These are phyloP conservation scores for Nibea albiflora DNA, from an alignment of 2,113 vertebrate species.

Conservation along the genomic window DNA sequence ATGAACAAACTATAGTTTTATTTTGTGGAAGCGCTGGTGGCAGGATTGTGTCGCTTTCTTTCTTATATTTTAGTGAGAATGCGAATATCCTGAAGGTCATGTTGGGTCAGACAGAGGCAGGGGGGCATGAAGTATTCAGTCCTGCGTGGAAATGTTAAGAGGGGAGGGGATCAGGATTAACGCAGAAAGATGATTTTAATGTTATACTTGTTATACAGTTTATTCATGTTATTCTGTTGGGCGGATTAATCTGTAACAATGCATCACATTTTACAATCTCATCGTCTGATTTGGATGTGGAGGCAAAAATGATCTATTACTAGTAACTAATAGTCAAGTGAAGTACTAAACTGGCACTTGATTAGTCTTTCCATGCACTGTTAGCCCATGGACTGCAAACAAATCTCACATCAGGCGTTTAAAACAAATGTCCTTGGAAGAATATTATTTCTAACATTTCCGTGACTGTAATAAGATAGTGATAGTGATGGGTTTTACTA, in stretches of 20 bases:
- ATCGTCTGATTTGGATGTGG: not conserved
- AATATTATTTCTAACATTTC: not conserved
- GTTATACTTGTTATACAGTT: too few relatives aligned
- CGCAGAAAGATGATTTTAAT: not conserved
- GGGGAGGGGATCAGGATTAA: not conserved
- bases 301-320: not conserved
- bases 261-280: not conserved
- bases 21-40: not conserved
- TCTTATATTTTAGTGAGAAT: not conserved
- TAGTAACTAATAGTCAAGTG: not conserved
- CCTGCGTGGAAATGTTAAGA: not conserved
- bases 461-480: not conserved
- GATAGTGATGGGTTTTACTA: too few relatives aligned
- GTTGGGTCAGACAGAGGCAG: not conserved
- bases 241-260: not conserved
- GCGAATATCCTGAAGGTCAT: not conserved
- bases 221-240: not conserved
- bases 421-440: not conserved
- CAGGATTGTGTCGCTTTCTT: not conserved
- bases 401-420: not conserved
- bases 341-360: not conserved
- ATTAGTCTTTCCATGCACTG: not conserved
- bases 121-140: not conserved
- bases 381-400: not conserved
- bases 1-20: not conserved